Evolutionary conservation across 1,140 invertebrate genomes (phyloP).

Genomic region (Aphaenogaster floridana): DNA sequence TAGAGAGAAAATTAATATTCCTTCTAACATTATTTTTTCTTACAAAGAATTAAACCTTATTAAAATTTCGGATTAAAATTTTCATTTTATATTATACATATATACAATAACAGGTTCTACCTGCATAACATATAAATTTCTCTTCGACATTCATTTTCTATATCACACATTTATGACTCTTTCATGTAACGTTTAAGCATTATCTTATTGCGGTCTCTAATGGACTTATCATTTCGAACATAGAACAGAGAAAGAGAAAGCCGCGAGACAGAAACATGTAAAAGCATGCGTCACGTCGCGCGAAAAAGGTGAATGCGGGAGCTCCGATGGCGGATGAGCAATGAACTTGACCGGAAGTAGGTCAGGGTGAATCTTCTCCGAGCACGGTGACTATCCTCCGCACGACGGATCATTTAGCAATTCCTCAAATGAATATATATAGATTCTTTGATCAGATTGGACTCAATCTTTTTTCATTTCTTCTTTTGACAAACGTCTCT

Average conservation of each 20-base stretch:
- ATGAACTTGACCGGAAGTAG: conserved; percentile 85
- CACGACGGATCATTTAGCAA: conserved; percentile 29
- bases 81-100: neutral
- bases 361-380: conserved; percentile 80
- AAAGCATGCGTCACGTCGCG: conserved; percentile 42
- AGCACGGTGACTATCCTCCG: conserved; percentile 63
- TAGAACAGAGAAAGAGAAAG: conserved; percentile 37
- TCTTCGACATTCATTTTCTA: neutral
- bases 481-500: neutral
- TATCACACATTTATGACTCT: neutral
- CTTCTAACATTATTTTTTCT: neutral
- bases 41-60: neutral
- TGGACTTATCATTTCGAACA: neutral
- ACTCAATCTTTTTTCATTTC: neutral
- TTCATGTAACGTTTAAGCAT: conserved; percentile 3
- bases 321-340: conserved; percentile 79
- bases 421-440: neutral
- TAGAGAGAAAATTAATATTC: neutral
- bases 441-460: neutral
- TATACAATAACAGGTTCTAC: neutral
- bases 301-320: conserved; percentile 59
- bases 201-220: neutral
- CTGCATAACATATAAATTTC: neutral
- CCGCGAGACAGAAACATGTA: conserved; percentile 9
- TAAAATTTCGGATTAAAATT: neutral